Evolutionary conservation across 2,113 vertebrate genomes (phyloP).

Genomic region (Climacteris rufus): DNA sequence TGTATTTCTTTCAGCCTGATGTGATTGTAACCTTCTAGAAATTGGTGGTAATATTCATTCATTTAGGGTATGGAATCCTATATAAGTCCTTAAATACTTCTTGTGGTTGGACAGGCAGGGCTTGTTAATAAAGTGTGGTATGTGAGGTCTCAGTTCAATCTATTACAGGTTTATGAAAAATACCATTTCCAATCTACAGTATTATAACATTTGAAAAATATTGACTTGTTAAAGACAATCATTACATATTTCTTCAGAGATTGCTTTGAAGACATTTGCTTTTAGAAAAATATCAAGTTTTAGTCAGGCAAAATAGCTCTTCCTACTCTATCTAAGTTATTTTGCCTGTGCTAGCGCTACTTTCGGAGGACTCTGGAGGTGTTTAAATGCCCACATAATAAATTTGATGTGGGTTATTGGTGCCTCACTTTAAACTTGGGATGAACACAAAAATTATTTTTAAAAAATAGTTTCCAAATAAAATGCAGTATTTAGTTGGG

Average conservation of each 20-base stretch:
- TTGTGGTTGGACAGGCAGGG: not conserved
- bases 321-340: not conserved
- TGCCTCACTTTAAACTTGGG: not conserved
- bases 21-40: not conserved
- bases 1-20: not conserved
- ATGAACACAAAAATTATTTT: not conserved
- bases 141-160: not conserved
- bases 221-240: not conserved
- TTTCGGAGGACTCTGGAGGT: not conserved
- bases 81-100: not conserved
- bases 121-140: not conserved
- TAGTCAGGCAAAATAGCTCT: not conserved
- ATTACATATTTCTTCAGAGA: not conserved
- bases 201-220: constrained; percentile 14
- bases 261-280: not conserved
- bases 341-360: not conserved
- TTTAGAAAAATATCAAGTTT: not conserved
- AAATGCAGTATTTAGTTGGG: not conserved
- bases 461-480: not conserved
- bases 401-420: not conserved
- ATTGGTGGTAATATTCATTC: not conserved
- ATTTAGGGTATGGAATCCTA: not conserved
- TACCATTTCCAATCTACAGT: not conserved
- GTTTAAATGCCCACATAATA: not conserved
- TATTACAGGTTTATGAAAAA: not conserved